Conservation (phyloP, 2,888 invertebrate genomes). For the Gryllus longicercus region DNA sequence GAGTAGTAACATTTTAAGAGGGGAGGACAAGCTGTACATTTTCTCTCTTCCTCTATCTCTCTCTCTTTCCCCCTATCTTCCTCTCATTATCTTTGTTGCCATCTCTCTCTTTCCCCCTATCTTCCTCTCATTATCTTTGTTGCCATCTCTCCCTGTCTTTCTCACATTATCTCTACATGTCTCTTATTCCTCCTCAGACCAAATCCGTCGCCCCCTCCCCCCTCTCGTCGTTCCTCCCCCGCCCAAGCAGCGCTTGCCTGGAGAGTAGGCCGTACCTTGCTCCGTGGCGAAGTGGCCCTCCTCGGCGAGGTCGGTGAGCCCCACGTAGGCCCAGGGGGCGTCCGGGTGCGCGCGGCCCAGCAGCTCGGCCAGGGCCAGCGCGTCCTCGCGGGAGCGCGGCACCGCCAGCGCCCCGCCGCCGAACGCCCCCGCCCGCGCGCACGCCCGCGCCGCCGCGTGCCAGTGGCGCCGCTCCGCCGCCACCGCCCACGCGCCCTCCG, state of each 20-base stretch:
- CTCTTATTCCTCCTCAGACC: too few species aligned
- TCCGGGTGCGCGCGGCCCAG: neutral
- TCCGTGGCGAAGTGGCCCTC: neutral
- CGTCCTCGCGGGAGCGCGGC: neutral
- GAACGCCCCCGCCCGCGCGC: neutral
- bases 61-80: too few species aligned
- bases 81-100: too few species aligned
- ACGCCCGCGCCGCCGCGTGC: neutral
- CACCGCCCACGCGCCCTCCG: neutral
- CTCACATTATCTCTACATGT: too few species aligned
- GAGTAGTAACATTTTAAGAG: too few species aligned
- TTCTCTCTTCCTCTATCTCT: too few species aligned
- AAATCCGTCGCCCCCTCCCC: too few species aligned
- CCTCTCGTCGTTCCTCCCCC: neutral
- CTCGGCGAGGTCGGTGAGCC: neutral
- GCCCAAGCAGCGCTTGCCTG: too few species aligned
- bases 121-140: too few species aligned
- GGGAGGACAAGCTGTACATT: too few species aligned
- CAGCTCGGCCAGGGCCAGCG: neutral
- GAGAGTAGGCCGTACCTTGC: neutral
- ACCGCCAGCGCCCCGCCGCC: neutral
- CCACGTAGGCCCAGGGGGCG: neutral
- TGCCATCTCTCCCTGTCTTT: too few species aligned
- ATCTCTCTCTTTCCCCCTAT: too few species aligned
- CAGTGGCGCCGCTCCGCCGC: neutral